Conservation (phyloP, 2,113 vertebrate species). For the Empidonax traillii region DNA sequence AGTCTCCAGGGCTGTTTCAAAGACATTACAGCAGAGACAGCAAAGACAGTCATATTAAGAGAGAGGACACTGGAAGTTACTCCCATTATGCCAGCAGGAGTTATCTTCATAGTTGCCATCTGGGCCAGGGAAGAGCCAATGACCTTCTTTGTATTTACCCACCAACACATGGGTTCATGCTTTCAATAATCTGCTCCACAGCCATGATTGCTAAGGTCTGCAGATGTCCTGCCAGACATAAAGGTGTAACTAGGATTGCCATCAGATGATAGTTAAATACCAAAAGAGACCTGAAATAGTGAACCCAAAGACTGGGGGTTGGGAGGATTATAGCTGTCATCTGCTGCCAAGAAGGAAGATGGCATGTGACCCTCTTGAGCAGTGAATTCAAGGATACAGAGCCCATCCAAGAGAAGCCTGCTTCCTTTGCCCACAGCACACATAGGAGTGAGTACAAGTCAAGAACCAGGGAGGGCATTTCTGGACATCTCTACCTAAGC, state of each 20-base stretch:
- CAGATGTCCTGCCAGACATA: neutral
- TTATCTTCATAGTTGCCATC: neutral
- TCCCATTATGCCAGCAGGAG: neutral
- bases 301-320: neutral
- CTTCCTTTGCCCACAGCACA: neutral
- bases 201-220: neutral
- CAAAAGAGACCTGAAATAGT: neutral
- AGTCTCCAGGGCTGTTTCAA: neutral
- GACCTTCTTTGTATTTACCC: neutral
- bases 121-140: neutral
- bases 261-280: neutral
- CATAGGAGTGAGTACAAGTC: neutral
- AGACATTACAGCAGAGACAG: neutral
- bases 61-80: neutral
- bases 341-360: neutral
- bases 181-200: neutral
- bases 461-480: neutral
- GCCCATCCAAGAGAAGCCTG: neutral
- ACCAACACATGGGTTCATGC: neutral
- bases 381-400: neutral
- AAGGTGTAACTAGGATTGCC: neutral
- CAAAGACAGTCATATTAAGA: neutral
- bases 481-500: neutral
- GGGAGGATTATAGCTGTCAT: neutral
- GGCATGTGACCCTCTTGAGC: neutral